phyloP scores from a whole-genome alignment of 2,113 vertebrate genomes.

The Lepus timidus region DNA sequence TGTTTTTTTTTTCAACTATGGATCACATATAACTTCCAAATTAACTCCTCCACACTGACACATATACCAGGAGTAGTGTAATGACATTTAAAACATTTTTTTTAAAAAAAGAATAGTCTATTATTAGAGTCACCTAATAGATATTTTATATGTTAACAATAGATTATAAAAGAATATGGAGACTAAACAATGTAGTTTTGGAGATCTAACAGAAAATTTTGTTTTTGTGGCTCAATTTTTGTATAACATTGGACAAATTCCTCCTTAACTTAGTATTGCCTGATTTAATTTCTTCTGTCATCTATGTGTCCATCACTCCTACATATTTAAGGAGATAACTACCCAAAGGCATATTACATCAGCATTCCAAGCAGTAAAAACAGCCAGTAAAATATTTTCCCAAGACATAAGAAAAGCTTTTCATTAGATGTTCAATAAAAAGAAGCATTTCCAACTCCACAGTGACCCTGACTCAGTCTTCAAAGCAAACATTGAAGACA shows the following conservation, averaged over 20 bases:
- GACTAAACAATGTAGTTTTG: neutral
- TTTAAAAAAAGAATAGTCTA: neutral
- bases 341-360: slow-evolving; percentile 31
- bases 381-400: slow-evolving; percentile 28
- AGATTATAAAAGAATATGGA: neutral
- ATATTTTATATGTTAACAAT: slow-evolving; percentile 42
- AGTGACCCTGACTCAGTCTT: slow-evolving; percentile 2
- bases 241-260: slow-evolving; percentile 13
- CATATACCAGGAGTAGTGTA: neutral
- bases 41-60: neutral
- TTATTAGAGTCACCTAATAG: neutral
- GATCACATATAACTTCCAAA: slow-evolving; percentile 48
- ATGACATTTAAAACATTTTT: neutral
- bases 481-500: neutral
- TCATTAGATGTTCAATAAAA: slow-evolving; percentile 31
- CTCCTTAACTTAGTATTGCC: slow-evolving; percentile 56
- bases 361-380: slow-evolving; percentile 41
- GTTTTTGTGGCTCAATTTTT: slow-evolving; percentile 47
- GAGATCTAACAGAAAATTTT: neutral
- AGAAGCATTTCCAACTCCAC: neutral
- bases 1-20: neutral
- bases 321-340: slow-evolving; percentile 8
- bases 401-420: slow-evolving; percentile 19
- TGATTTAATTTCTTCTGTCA: slow-evolving; percentile 63
- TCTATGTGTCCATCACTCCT: neutral